Evolutionary conservation across 2,797 vertebrate species (phyloP), one percentile per base, ranked within the genome.

Genomic region (Leptatherina wallacei): DNA sequence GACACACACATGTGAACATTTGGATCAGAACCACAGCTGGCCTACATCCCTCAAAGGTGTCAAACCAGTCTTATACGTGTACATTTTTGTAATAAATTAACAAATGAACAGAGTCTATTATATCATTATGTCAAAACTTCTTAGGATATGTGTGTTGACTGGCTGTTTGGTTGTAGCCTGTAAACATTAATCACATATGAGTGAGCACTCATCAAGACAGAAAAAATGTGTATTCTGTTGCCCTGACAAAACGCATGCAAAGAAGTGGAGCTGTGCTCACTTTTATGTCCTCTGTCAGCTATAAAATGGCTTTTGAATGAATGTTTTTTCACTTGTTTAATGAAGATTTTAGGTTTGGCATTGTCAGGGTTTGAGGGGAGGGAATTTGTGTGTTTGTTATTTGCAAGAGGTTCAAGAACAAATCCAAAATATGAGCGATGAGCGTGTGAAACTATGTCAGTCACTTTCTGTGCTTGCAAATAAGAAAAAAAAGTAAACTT

Each of bases 21-120:
- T 90, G 86, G 83, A 91, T 85, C 88, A 83, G 82, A 87, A 88
- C 85, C 80, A 80, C 89, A 92, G 86, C 89, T 93, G 92, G 92
- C 81, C 78, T 14, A 27, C 54, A 33, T 85, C 82, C 72, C 52
- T 81, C 62, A 69, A 71, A 79, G 68, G 75, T 82, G 81, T 76
- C 65, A 79, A 68, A 73, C 59, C 49, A 73, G 75, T 85, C 75
- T 77, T 69, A 49, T 20, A 24, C 64, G 33, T 54, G 55, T 58
- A 14, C 35, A 67, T 60, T 27, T 55, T 38, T 63, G 6, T 12
- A 8, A 51, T 70, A 49, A 42, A n/a, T 38, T 12, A 36, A 77
- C 14, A 35, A 56, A 80, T 67, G 52, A 65, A 69, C 40, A 65
- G 27, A 24, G 61, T 61, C 69, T 58, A 72, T 29, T 35, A 30